Evolutionary conservation across 2,888 invertebrate species (phyloP).

Genomic region (Orchestes rusci): DNA sequence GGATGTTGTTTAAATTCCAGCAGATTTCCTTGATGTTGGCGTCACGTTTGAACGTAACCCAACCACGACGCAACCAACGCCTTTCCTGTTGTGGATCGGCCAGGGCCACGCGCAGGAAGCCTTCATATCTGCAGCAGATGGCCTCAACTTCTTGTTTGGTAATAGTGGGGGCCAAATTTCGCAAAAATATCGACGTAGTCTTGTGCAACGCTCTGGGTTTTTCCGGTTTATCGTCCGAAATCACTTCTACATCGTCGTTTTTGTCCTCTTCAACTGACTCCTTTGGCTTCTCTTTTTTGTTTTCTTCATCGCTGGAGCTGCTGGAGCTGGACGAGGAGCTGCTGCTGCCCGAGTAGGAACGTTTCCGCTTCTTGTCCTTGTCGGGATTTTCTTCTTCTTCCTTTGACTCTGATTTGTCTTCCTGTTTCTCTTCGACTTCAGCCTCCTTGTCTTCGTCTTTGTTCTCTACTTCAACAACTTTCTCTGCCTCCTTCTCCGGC

Average conservation of each 20-base stretch:
- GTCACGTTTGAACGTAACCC: constrained; percentile 95
- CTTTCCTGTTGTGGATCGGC: constrained; percentile 96
- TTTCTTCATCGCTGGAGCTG: constrained; percentile 46
- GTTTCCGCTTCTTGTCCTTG: constrained; percentile 42
- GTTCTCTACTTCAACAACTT: background rate
- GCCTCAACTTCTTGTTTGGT: constrained; percentile 96
- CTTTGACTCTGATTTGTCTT: constrained; percentile 40
- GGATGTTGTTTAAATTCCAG: constrained; percentile 94
- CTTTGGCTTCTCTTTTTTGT: constrained; percentile 32
- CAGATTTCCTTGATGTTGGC: constrained; percentile 99
- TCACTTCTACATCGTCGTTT: constrained; percentile 37
- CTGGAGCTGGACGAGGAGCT: constrained; percentile 46
- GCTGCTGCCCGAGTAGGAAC: constrained; percentile 46
- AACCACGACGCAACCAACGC: constrained; percentile 93
- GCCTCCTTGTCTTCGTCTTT: constrained; percentile 29
- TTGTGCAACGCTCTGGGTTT: constrained; percentile 77
- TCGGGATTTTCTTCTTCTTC: constrained; percentile 32
- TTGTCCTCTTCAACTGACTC: constrained; percentile 30
- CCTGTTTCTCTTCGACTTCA: constrained; percentile 24
- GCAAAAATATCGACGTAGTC: constrained; percentile 93
- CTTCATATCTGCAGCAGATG: constrained; percentile 73
- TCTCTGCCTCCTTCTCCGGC: background rate
- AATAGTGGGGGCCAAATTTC: constrained; percentile 92
- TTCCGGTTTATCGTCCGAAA: constrained; percentile 47
- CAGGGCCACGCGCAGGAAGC: constrained; percentile 90